phyloP scores from a whole-genome alignment of 2,888 invertebrate genomes.

The Hydropsyche betteni region DNA sequence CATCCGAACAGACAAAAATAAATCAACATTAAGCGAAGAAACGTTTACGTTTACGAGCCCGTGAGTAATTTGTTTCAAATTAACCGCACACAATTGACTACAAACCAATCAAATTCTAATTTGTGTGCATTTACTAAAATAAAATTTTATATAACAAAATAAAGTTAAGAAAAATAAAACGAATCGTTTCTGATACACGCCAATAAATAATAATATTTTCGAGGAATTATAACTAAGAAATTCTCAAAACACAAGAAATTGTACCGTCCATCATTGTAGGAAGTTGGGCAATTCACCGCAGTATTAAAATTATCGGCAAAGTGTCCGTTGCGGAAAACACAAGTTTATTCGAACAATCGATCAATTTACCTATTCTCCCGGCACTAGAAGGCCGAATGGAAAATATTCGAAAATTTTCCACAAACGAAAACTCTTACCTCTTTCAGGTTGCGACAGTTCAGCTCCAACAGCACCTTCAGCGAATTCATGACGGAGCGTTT shows the following conservation, averaged over 20 bases:
- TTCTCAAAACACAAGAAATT: background rate
- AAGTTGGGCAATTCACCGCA: constrained; percentile 4
- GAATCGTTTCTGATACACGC: no score
- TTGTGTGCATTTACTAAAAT: no score
- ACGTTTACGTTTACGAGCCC: no score
- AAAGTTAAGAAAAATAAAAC: no score
- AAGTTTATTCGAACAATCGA: constrained; percentile 14
- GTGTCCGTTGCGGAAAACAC: background rate
- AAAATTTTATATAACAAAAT: no score
- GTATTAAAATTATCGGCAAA: constrained; percentile 26
- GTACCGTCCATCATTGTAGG: background rate
- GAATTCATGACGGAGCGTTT: constrained; percentile 21
- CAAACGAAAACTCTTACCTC: constrained; percentile 15
- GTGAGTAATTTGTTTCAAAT: no score
- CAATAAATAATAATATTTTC: no score
- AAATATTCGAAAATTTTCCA: background rate
- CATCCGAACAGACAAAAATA: no score
- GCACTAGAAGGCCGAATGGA: background rate
- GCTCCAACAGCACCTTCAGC: background rate
- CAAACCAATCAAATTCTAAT: no score
- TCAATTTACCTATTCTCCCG: constrained; percentile 7
- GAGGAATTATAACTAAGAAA: no score
- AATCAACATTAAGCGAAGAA: no score
- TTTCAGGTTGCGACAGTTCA: constrained; percentile 20
- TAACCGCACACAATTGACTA: no score